Conservation (phyloP, 1,140 invertebrate species). For the Aphidius gifuensis region DNA sequence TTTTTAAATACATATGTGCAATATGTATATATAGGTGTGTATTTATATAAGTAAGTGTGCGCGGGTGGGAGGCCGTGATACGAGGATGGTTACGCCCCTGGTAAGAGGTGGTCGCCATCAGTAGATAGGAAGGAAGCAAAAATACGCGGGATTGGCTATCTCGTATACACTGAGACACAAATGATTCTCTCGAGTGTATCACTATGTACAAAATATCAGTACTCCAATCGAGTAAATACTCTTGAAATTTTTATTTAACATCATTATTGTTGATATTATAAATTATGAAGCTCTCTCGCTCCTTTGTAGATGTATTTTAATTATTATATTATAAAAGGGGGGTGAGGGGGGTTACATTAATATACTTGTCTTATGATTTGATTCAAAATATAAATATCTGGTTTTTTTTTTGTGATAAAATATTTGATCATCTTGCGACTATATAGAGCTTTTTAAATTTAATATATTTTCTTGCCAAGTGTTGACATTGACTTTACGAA, state of each 20-base stretch:
- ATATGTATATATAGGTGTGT: background rate
- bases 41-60: no score
- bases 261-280: slow-evolving; percentile 29
- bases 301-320: no score
- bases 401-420: no score
- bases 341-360: no score
- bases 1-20: background rate
- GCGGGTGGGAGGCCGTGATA: slow-evolving; percentile 22
- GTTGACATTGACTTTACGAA: slow-evolving; percentile 12
- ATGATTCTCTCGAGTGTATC: slow-evolving; percentile 29
- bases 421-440: no score
- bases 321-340: no score
- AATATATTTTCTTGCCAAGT: background rate
- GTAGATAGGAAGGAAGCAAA: slow-evolving; percentile 52
- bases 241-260: slow-evolving; percentile 26
- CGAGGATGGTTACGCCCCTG: slow-evolving; percentile 47
- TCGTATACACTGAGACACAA: slow-evolving; percentile 38
- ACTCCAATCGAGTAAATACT: slow-evolving; percentile 35
- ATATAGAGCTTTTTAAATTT: no score
- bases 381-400: no score
- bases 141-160: slow-evolving; percentile 54
- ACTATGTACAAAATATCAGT: slow-evolving; percentile 18
- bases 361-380: no score
- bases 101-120: slow-evolving; percentile 52
- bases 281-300: no score